Evolutionary conservation across 1,140 invertebrate species (phyloP), one percentile per base, ranked within the genome.

Genomic region (Eubasilissa regina): DNA sequence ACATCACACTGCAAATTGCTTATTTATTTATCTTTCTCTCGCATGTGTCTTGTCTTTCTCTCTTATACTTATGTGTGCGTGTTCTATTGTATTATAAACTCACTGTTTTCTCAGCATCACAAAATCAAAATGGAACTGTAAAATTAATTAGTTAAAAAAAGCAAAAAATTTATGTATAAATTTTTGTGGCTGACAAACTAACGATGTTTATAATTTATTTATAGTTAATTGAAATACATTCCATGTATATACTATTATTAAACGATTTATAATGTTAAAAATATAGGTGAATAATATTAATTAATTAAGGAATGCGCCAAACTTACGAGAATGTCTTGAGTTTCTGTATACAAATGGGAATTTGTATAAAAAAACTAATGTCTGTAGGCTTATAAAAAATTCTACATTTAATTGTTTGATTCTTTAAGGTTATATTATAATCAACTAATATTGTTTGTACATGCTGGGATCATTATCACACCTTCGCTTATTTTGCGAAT

Each of bases 231-330:
- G 12, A 74, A 74, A 74, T 47, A 74, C 70, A 74, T 74, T 74
- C 70, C 70, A 74, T 74, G 70, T 74, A 74, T 44, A 74, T 74
- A 74, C 51, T 74, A 74, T 55, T 74, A 43, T 74, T 25, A 55
- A 74, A 74, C 43, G 70, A 68, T 68, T 68, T 68, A 44, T 68
- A 74, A 73, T 74, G 70, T 74, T 74, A 74, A 44, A 55, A 53
- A 56, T 56, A 56, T 74, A 74, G 70, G n/a, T 25, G 17, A 55
- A 44, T 55, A 56, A 60, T 60, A 19, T 35, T 35, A 35, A 21
- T 11, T 62, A 12, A 43, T 62, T 47, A 45, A 68, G 64, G 64
- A 15, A 17, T 68, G 64, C 9, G 64, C 64, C 64, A 68, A 68
- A 68, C 8, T 17, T 56, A 17, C 53, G 7, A 15, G 7, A 8